Evolutionary conservation across 2,797 vertebrate genomes (phyloP), one percentile per base, ranked within the genome.

Genomic region (Pipistrellus pipistrellus): DNA sequence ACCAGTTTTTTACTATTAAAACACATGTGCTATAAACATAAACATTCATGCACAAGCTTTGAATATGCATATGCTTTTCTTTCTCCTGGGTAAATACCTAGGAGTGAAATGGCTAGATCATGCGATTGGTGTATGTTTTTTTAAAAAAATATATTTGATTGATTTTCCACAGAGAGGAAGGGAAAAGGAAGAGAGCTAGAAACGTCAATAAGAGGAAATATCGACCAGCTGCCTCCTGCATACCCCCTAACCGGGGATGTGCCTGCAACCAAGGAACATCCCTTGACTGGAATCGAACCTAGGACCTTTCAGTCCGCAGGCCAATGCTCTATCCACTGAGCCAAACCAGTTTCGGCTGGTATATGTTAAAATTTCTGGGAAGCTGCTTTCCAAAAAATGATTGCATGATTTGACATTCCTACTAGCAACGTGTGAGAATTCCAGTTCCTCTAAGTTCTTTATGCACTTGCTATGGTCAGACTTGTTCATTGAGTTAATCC

Each of bases 321-420:
- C 44, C 44, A 11, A 44, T 10, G 10, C 44, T 44, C 44, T 44
- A 11, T 11, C 44, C 44, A 44, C 44, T 44, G 44, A 44, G 10
- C 44, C 44, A 44, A 44, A 44, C 44, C 44, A 44, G 44, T 44
- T 44, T 44, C 44, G 1, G 10, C 44, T 44, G 9, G 44, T 44
- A 9, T 84, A 48, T 62, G 18, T 84, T 91, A 91, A 94, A 30
- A 25, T 51, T 66, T 91, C 35, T 83, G 1, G 62, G 41, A 90
- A 69, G 84, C 46, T 76, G 44, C 83, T 86, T 93, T 64, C 76
- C 27, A 64, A 83, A 87, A 1, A 91, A 55, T 9, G 25, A 69
- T 92, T 13, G 13, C 30, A 71, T 14, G 84, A 48, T 55, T 81
- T 94, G 91, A 82, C 30, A 68, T 86, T 84, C 23, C 30, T 83